Percentiles rank a stretch among this genome's conserved stretches.
Conservation (phyloP, 2,888 invertebrate genomes). For the Selenia dentaria region DNA sequence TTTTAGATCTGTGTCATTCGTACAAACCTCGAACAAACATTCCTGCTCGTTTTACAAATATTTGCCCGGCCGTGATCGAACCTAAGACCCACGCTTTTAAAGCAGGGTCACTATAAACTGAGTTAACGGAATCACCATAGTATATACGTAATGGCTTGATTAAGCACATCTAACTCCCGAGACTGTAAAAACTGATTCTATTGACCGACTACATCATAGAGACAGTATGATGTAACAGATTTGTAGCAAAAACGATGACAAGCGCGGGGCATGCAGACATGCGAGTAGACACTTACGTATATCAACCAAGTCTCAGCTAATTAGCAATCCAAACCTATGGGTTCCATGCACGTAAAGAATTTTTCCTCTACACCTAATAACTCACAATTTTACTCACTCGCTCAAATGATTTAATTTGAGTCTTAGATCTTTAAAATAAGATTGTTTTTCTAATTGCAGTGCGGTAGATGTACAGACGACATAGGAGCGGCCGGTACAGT, state of each 20-base stretch:
- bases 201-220: no score
- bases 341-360: conserved; percentile 26
- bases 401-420: background rate
- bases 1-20: no score
- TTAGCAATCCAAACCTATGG: conserved; percentile 3
- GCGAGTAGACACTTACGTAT: conserved; percentile 9
- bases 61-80: no score
- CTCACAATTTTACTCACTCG: background rate
- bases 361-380: conserved; percentile 28
- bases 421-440: conserved; percentile 8
- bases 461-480: conserved; percentile 25
- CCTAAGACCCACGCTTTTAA: no score
- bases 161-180: no score
- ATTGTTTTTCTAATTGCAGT: background rate
- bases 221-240: conserved; percentile 4
- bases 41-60: no score
- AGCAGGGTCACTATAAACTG: no score
- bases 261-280: conserved; percentile 5
- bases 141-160: no score
- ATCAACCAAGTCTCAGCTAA: conserved; percentile 8
- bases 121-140: no score
- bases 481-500: conserved; percentile 30
- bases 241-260: conserved; percentile 4
- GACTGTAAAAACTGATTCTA: no score
- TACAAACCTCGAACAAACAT: no score